Conservation (phyloP, 2,113 vertebrate genomes). For the Eidolon helvum region DNA sequence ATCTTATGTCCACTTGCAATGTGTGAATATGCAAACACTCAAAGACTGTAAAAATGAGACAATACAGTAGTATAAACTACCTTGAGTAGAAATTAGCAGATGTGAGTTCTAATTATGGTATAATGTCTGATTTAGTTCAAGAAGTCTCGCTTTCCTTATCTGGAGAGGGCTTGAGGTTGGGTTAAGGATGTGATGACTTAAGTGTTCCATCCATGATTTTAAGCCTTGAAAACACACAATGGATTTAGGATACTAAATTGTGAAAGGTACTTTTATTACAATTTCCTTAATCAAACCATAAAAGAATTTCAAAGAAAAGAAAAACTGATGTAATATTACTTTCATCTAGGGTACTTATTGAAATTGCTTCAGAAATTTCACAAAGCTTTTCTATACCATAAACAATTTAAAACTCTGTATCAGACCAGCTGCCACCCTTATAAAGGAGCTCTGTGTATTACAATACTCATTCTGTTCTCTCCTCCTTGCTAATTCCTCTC, state of each 20-base stretch:
- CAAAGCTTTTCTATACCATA: neutral
- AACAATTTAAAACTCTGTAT: neutral
- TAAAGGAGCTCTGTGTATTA: neutral
- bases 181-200: neutral
- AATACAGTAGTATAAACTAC: neutral
- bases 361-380: constrained; percentile 3
- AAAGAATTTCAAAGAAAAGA: neutral
- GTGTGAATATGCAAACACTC: neutral
- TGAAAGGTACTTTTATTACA: neutral
- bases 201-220: neutral
- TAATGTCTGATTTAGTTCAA: neutral
- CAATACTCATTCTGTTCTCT: neutral
- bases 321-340: neutral
- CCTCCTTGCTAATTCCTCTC: neutral
- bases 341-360: neutral
- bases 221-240: neutral
- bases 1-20: neutral
- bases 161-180: neutral
- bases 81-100: neutral
- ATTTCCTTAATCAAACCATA: neutral
- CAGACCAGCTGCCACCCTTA: neutral
- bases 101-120: neutral
- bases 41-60: neutral
- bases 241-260: neutral
- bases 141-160: neutral